Percentiles rank a stretch among this genome's conserved stretches.
Evolutionary conservation across 2,888 invertebrate species (phyloP).

Genomic region (Dryococelus australis): DNA sequence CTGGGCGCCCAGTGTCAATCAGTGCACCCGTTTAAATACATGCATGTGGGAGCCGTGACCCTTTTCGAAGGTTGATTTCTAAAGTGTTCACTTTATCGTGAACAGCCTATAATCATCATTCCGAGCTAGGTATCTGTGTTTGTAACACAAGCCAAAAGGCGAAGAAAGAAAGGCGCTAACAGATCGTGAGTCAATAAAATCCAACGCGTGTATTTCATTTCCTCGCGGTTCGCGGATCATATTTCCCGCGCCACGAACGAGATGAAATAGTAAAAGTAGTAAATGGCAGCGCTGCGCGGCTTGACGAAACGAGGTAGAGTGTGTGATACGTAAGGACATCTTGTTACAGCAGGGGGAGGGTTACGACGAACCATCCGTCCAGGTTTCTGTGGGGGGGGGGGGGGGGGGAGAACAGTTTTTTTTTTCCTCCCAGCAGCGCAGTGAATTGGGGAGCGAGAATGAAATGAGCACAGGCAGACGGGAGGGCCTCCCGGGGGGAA

Average conservation of each 20-base stretch:
- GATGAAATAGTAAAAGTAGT: neutral
- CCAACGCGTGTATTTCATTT: neutral
- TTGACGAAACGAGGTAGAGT: neutral
- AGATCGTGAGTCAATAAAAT: too few relatives aligned
- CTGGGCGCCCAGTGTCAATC: too few relatives aligned
- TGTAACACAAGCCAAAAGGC: too few relatives aligned
- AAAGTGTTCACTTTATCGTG: too few relatives aligned
- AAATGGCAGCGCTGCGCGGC: too few relatives aligned
- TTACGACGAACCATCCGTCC: neutral
- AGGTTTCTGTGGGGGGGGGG: too few relatives aligned
- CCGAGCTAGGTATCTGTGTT: too few relatives aligned
- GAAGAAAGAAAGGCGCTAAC: too few relatives aligned
- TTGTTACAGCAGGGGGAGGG: neutral
- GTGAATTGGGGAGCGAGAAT: neutral
- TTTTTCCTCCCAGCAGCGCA: neutral
- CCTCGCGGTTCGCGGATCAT: neutral
- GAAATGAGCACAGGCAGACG: constrained; percentile 3
- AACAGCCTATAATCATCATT: too few relatives aligned
- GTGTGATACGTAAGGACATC: neutral
- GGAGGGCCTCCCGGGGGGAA: neutral
- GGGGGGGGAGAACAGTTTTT: neutral
- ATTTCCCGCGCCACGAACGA: neutral
- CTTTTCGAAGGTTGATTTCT: too few relatives aligned
- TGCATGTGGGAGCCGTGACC: too few relatives aligned
- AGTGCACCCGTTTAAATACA: too few relatives aligned